phyloP scores from a whole-genome alignment of 2,888 invertebrate species.

The Pristionchus fissidentatus region DNA sequence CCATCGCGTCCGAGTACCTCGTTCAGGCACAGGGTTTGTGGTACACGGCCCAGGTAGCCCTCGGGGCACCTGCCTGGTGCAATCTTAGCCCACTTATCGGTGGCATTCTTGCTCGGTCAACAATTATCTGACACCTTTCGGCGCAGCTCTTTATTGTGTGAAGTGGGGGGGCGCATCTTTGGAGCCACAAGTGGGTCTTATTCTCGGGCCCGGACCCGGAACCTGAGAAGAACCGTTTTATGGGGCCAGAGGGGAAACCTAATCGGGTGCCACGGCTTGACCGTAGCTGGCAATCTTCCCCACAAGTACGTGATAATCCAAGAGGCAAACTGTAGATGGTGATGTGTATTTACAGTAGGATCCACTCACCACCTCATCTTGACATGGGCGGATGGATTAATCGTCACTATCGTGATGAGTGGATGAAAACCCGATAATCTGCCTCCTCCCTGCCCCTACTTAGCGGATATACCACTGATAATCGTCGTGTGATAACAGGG shows the following conservation, averaged over 20 bases:
- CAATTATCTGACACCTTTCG: constrained; percentile 40
- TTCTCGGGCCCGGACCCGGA: neutral
- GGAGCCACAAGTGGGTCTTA: constrained; percentile 27
- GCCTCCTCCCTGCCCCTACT: constrained; percentile 3
- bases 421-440: constrained; percentile 13
- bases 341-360: neutral
- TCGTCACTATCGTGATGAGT: no score
- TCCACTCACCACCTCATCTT: neutral
- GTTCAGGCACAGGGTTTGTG: neutral
- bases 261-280: neutral
- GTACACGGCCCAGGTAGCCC: neutral
- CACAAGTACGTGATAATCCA: constrained; percentile 23
- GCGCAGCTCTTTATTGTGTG: neutral
- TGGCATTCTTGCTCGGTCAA: neutral
- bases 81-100: constrained; percentile 29
- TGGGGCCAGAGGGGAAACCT: constrained; percentile 7
- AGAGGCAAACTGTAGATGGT: no score
- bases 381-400: constrained; percentile 5
- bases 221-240: no score
- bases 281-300: neutral
- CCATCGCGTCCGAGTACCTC: neutral
- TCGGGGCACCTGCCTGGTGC: neutral
- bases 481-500: constrained; percentile 19
- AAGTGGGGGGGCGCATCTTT: no score
- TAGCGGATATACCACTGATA: neutral